Base-by-base conservation (phyloP, 2,888 invertebrate genomes). In the Lordiphosa fenestrarum region DNA sequence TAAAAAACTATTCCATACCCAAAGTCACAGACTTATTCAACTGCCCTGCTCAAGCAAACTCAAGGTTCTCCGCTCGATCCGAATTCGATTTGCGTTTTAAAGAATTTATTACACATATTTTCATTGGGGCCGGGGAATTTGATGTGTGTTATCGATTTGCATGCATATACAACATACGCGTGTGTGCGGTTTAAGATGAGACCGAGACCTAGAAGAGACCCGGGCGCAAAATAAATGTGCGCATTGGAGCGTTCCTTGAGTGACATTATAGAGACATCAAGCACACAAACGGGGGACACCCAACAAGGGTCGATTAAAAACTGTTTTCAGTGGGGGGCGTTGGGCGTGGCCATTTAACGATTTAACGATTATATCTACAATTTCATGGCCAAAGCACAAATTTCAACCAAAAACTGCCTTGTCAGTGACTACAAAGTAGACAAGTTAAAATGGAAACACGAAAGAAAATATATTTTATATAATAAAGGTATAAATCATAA, bases 401-500 rank as follows among this genome's bases (percentile, higher is more conserved):
- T 63, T 67, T 69, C 53, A 62, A 19, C 35, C n/a, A 36, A 46
- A 35, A 59, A 64, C 46, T 73, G 65, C 67, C 59, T 56, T 66
- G 56, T 69, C 74, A 62, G 81, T 70, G 69, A 62, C 71, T 71
- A 64, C 53, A 37, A 38, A 52, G 35, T 37, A 57, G 13, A 50
- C 12, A 46, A 33, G 30, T 3, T 10, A 37, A 37, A 21, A 12
- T 19, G 9, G 21, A 12, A 37, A 12, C 30, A 21, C 9, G 9
- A 50, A 58, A 42, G 36, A 25, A 10, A 41, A 12, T 7, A 5
- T 25, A 44, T 12, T 42, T 60, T 59, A 59, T 63, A 72, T 67
- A 69, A 80, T 67, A 66, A 57, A 67, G 55, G 65, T 74, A 80
- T 83, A 80, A 80, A 80, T 80, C 84, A 80, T 83, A 80, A 80